phyloP scores from a whole-genome alignment of 2,113 vertebrate species.

The Vulpes lagopus region DNA sequence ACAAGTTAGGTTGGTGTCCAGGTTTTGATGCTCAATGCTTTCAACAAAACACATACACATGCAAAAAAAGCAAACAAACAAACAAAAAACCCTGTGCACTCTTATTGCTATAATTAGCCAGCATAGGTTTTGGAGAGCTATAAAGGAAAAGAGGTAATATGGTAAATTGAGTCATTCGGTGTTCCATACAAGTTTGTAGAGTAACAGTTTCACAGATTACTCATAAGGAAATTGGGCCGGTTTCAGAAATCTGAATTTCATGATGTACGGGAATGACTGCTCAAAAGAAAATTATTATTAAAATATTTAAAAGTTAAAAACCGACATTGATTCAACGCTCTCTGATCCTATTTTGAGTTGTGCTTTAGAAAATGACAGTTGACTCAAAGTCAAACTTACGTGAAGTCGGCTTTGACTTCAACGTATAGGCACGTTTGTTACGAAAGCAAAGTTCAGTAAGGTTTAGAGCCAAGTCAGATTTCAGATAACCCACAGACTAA shows the following conservation, averaged over 20 bases:
- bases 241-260: constrained; percentile 25
- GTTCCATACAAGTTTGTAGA: neutral
- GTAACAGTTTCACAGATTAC: neutral
- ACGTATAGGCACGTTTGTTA: neutral
- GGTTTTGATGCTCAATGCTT: neutral
- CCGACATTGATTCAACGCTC: neutral
- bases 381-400: neutral
- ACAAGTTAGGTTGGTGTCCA: neutral
- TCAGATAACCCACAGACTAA: neutral
- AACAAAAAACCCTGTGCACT: neutral
- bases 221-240: neutral
- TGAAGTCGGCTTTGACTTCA: neutral
- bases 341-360: constrained; percentile 26
- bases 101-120: neutral
- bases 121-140: neutral
- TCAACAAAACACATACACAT: neutral
- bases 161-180: neutral
- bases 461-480: neutral
- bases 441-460: neutral
- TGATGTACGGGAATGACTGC: neutral
- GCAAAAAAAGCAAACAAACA: neutral
- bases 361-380: neutral
- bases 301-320: constrained; percentile 38
- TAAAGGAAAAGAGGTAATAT: neutral
- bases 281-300: constrained; percentile 46